A percentile compares a stretch with the other conserved stretches of the same genome.
phyloP scores from a whole-genome alignment of 1,140 invertebrate species.

The Ridgeia piscesae region DNA sequence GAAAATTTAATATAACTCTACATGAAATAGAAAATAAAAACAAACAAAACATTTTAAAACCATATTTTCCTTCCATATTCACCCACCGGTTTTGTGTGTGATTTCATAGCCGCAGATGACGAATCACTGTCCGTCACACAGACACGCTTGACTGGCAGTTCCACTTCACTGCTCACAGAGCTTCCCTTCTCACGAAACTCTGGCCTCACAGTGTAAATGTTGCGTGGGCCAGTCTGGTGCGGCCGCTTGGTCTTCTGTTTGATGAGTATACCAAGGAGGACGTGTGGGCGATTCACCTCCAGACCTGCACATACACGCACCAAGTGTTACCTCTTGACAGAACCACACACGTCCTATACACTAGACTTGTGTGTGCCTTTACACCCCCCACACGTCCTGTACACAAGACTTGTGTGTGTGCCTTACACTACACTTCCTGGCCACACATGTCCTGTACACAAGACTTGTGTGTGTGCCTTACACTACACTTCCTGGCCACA shows the following conservation, averaged over 20 bases:
- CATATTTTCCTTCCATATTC: background rate
- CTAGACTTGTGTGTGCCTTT: too few relatives aligned
- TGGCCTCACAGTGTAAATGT: constrained; percentile 8
- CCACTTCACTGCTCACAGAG: background rate
- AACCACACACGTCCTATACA: too few relatives aligned
- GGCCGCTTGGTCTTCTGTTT: constrained; percentile 64
- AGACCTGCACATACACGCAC: constrained; percentile 62
- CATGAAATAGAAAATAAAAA: too few relatives aligned
- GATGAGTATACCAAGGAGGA: constrained; percentile 82
- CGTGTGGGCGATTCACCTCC: constrained; percentile 73
- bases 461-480: too few relatives aligned
- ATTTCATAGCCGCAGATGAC: constrained; percentile 12
- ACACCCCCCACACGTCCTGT: too few relatives aligned
- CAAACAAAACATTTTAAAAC: too few relatives aligned
- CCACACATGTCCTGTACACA: too few relatives aligned
- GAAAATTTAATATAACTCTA: too few relatives aligned
- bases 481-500: too few relatives aligned
- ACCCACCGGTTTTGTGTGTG: constrained; percentile 21
- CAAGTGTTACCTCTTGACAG: background rate
- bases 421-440: too few relatives aligned
- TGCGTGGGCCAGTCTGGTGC: constrained; percentile 26
- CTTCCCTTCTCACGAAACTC: constrained; percentile 6
- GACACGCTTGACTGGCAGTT: constrained; percentile 10
- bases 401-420: too few relatives aligned
- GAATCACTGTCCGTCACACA: background rate